Evolutionary conservation across 2,888 invertebrate species (phyloP).

Genomic region (Toxonevra muliebris): DNA sequence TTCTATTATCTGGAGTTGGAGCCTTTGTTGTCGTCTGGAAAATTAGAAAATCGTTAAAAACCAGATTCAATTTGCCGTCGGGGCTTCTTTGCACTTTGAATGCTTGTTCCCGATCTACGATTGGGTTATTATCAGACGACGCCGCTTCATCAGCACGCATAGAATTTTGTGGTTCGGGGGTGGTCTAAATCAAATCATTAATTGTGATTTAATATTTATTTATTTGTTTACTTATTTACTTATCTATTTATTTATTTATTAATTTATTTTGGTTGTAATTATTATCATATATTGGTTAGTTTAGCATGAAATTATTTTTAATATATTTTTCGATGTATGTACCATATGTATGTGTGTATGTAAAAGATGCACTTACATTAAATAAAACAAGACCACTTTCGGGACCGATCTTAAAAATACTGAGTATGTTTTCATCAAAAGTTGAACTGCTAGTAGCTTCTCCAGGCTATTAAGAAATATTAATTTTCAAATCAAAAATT

Average conservation of each 20-base stretch:
- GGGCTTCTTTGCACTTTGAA: conserved; percentile 63
- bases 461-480: neutral
- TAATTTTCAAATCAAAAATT: too few relatives aligned
- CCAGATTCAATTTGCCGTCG: conserved; percentile 60
- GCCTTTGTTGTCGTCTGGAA: conserved; percentile 46
- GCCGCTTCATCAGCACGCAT: too few relatives aligned
- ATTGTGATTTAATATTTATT: neutral
- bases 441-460: neutral
- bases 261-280: too few relatives aligned
- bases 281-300: too few relatives aligned
- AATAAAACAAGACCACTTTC: neutral
- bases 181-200: too few relatives aligned
- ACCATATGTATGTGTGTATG: neutral
- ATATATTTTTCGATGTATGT: too few relatives aligned
- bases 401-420: neutral
- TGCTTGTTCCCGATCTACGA: conserved; percentile 45
- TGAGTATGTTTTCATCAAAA: neutral
- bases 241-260: too few relatives aligned
- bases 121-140: conserved; percentile 31
- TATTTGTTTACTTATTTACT: too few relatives aligned
- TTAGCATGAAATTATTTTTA: too few relatives aligned
- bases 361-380: neutral
- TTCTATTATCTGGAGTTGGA: conserved; percentile 1
- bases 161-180: too few relatives aligned
- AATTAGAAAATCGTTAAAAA: conserved; percentile 60